Evolutionary conservation across 1,140 invertebrate species (phyloP), one percentile per base, ranked within the genome.

Genomic region (Holcopasites calliopsidis): DNA sequence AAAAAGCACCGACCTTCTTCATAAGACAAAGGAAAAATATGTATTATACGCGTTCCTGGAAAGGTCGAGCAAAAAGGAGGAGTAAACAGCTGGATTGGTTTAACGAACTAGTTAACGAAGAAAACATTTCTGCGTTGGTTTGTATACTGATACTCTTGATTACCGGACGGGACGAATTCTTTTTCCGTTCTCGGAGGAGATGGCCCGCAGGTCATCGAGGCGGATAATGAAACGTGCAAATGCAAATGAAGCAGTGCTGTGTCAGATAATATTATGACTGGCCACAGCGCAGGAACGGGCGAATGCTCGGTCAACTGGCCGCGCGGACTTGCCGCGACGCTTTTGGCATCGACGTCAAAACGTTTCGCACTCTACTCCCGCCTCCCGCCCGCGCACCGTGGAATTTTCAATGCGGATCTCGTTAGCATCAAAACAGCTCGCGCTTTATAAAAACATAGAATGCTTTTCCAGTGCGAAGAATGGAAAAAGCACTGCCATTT

Each of bases 261-360:
- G 85, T 86, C 84, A 84, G 82, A 86, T 86, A 86, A 86, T 86
- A 86, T 86, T 86, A 82, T 86, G 84, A 86, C 74, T 86, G 82
- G 77, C 84, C 84, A 84, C 82, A 79, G 44, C n/a, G n/a, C n/a
- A n/a, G 77, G 77, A 82, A 84, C 85, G 76, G 83, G 79, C 78
- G 77, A 75, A 58, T 80, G 70, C 50, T 69, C 72, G 58, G 82
- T 84, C 80, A 78, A 77, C 61, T 57, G 62, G 69, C 18, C 62
- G 71, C 28, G 21, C 44, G 74, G 71, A 83, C 81, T 83, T 84
- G 79, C 80, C 55, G 60, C 44, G 76, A 52, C 64, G 82, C 77
- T 83, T 80, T 83, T 73, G 72, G 54, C 76, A 73, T 83, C 72
- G 65, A 60, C 77, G 72, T 69, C 66, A 68, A 79, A 83, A 76